phyloP scores from a whole-genome alignment of 2,888 invertebrate species.

The Idaea aversata region DNA sequence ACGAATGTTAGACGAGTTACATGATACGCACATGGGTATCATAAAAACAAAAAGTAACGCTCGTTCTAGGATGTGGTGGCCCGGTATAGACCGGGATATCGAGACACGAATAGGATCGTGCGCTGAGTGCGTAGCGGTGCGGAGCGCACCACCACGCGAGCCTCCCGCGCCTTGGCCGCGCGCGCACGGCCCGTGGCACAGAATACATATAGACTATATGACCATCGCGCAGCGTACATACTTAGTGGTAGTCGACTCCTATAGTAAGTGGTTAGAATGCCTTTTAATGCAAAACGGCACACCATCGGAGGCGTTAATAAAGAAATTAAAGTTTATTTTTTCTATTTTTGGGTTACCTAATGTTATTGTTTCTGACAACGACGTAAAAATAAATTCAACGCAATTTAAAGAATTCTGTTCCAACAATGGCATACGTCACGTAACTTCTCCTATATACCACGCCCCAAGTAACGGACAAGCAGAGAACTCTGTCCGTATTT shows the following conservation, averaged over 20 bases:
- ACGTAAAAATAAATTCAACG: slow-evolving; percentile 21
- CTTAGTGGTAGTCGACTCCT: slow-evolving; percentile 20
- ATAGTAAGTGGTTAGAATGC: slow-evolving; percentile 27
- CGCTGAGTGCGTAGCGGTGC: slow-evolving; percentile 9
- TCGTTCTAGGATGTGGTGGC: slow-evolving; percentile 14
- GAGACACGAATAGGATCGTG: slow-evolving; percentile 7
- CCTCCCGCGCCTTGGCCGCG: slow-evolving; percentile 25
- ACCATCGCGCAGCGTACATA: slow-evolving; percentile 17
- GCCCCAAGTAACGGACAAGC: slow-evolving; percentile 19
- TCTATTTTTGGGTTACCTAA: slow-evolving; percentile 24
- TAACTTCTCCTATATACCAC: slow-evolving; percentile 30
- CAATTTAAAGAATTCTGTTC: slow-evolving; percentile 26
- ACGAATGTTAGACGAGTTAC: slow-evolving; percentile 8
- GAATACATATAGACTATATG: slow-evolving; percentile 29
- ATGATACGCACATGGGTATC: slow-evolving; percentile 14
- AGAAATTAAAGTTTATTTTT: slow-evolving; percentile 20
- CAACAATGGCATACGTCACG: slow-evolving; percentile 22
- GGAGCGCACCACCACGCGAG: slow-evolving; percentile 20
- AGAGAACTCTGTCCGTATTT: slow-evolving; percentile 20
- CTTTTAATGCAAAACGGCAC: slow-evolving; percentile 19
- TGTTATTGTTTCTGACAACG: slow-evolving; percentile 27
- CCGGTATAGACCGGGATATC: slow-evolving; percentile 14
- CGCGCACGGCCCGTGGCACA: slow-evolving; percentile 17
- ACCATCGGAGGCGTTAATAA: slow-evolving; percentile 16
- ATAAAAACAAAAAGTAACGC: slow-evolving; percentile 18